phyloP scores from a whole-genome alignment of 2,113 vertebrate species.

The Xenopus borealis region DNA sequence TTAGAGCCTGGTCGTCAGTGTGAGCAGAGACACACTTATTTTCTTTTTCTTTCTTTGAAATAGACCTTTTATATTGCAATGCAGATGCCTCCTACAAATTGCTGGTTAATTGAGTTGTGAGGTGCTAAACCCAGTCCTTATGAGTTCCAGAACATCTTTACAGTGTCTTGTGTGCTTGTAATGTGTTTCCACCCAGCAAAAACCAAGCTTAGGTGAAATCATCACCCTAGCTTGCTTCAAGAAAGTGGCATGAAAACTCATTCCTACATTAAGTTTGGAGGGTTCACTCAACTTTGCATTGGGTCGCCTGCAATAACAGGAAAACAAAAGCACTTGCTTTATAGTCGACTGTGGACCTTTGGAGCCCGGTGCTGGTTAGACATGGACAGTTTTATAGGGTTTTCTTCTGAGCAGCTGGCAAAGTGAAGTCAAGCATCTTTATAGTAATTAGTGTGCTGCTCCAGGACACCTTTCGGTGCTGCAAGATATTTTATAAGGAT shows the following conservation, averaged over 20 bases:
- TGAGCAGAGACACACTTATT: constrained; percentile 24
- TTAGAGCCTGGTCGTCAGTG: constrained; percentile 13
- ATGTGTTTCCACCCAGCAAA: not conserved
- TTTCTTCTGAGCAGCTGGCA: constrained; percentile 12
- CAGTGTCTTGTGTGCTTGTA: not conserved
- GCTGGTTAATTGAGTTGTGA: constrained; percentile 5
- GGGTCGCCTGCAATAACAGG: constrained; percentile 1
- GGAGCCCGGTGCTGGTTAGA: not conserved
- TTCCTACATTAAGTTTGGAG: constrained; percentile 8
- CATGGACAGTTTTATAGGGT: not conserved
- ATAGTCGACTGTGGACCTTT: constrained; percentile 8
- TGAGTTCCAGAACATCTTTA: constrained; percentile 19
- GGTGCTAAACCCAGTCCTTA: constrained; percentile 33
- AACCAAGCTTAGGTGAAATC: constrained; percentile 13
- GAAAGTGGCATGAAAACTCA: constrained; percentile 5
- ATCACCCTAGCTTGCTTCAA: constrained; percentile 8
- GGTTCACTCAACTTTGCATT: constrained; percentile 10
- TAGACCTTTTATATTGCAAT: constrained; percentile 10
- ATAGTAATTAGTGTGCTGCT: constrained; percentile 18
- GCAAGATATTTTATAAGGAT: constrained; percentile 30
- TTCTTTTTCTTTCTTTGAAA: constrained; percentile 28
- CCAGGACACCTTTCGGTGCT: constrained; percentile 32
- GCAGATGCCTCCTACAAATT: constrained; percentile 9
- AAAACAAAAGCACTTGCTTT: constrained; percentile 16
- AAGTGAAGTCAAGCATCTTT: constrained; percentile 7